Base-by-base conservation (phyloP, 2,888 invertebrate genomes). In the Lycocerus yunnanus region DNA sequence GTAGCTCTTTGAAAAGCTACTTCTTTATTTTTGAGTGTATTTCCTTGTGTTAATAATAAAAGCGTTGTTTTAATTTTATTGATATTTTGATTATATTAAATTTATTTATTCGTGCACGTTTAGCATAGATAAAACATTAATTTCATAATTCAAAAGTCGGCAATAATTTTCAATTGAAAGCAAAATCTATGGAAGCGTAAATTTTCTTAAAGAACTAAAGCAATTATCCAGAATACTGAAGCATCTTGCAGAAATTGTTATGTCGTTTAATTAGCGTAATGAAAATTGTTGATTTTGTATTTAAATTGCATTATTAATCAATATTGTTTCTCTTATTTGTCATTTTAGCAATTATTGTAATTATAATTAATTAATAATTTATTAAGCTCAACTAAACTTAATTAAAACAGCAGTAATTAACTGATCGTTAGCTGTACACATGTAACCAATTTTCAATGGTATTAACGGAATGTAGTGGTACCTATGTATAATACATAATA, bases 201-300 rank as follows among this genome's bases (percentile, higher is more conserved):
- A 63, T n/a, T 18, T n/a, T 63, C 61, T 18, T 63, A 18, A 63
- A 63, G 16, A 63, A 63, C 18, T 63, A 63, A 63, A 63, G 61
- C 61, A 63, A 63, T 63, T 63, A 63, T 63, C 61, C 20, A 13
- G 61, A 63, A 63, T 63, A 63, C 3, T 63, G 6, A 20, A 63
- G 15, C 61, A 63, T 63, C 61, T 63, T 63, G 61, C 16, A 18
- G n/a, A 18, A 63, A 63, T 18, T 63, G 61, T 63, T 63, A 63
- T 18, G 61, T 63, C 16, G 61, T 18, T 63, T 63, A 63, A 63
- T 63, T 63, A 63, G 20, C 61, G 61, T 20, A 63, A 63, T 63
- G 16, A 63, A 63, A 63, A 18, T 63, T 20, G 43, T 43, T 43
- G 43, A 43, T 13, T 43, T 43, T 43, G 43, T n/a, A 43, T 43